Conservation (phyloP, 2,113 vertebrate genomes). For the Elephantulus edwardii region DNA sequence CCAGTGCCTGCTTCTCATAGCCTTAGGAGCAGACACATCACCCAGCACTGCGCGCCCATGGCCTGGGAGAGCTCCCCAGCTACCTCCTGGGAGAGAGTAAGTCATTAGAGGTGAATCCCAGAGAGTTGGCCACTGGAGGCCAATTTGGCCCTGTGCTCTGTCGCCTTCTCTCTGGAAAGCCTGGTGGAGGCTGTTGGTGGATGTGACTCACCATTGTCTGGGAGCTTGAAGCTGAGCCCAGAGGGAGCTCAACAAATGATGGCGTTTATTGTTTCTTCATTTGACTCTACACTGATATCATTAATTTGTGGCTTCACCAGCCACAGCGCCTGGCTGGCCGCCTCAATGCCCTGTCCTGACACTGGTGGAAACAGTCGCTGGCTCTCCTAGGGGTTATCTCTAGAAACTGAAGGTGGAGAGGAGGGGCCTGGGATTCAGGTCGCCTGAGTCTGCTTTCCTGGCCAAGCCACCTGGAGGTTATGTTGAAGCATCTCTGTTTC, state of each 20-base stretch:
- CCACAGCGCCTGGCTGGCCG: not conserved
- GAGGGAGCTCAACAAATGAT: conserved; percentile 33
- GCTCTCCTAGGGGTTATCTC: conserved; percentile 46
- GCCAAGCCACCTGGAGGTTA: not conserved
- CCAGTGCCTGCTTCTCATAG: not conserved
- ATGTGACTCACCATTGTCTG: conserved; percentile 63
- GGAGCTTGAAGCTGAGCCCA: conserved; percentile 37
- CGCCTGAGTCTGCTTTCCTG: conserved; percentile 25
- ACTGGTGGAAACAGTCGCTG: not conserved
- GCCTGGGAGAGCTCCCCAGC: not conserved
- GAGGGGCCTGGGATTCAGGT: conserved; percentile 42
- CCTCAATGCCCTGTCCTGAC: not conserved
- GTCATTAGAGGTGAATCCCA: conserved; percentile 49
- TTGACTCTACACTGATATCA: conserved; percentile 39
- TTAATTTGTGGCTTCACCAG: conserved; percentile 19
- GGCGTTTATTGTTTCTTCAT: conserved; percentile 35
- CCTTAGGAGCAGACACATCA: conserved; percentile 35
- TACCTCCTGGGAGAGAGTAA: not conserved
- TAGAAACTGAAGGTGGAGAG: conserved; percentile 34
- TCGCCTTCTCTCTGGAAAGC: conserved; percentile 42
- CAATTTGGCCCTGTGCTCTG: conserved; percentile 40
- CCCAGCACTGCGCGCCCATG: not conserved
- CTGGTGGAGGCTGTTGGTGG: conserved; percentile 18
- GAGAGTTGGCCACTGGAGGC: conserved; percentile 46
- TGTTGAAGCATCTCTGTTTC: conserved; percentile 31